Conservation (phyloP, 2,888 invertebrate species). For the Synergus umbraculus region DNA sequence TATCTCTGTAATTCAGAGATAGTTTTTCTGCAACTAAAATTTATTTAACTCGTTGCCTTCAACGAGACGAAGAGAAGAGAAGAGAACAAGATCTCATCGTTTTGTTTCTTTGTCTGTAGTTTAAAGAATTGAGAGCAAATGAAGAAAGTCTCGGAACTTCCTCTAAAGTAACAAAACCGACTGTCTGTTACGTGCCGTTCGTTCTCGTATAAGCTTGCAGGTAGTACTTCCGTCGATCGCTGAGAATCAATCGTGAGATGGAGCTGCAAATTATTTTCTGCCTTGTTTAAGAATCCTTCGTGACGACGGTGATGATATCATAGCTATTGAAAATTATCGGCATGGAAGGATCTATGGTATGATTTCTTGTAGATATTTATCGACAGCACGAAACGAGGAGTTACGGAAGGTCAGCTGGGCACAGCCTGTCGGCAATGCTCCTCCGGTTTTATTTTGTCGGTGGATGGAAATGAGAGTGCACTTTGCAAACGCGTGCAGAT, state of each 20-base stretch:
- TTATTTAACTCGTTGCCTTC: constrained; percentile 2
- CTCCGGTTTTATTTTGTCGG: constrained; percentile 38
- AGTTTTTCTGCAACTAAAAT: not conserved
- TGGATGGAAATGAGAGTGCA: constrained; percentile 43
- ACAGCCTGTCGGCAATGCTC: constrained; percentile 47
- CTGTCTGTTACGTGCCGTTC: constrained; percentile 54
- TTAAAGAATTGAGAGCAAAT: constrained; percentile 46
- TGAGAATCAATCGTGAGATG: constrained; percentile 58
- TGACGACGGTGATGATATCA: constrained; percentile 67
- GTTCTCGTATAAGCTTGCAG: constrained; percentile 33
- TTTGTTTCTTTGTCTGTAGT: constrained; percentile 47
- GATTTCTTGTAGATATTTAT: constrained; percentile 64
- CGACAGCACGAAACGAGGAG: constrained; percentile 55
- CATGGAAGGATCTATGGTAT: constrained; percentile 60
- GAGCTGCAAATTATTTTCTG: constrained; percentile 62
- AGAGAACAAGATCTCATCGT: not conserved
- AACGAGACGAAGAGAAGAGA: not conserved
- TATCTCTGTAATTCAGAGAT: not conserved
- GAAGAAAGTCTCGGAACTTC: constrained; percentile 30
- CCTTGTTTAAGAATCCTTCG: constrained; percentile 58
- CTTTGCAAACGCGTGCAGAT: constrained; percentile 40
- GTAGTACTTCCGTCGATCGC: constrained; percentile 56
- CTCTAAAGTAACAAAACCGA: constrained; percentile 46
- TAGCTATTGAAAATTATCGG: constrained; percentile 67
- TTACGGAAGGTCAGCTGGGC: constrained; percentile 55